Evolutionary conservation across 2,797 vertebrate species (phyloP).

Genomic region (Sardinella longiceps): DNA sequence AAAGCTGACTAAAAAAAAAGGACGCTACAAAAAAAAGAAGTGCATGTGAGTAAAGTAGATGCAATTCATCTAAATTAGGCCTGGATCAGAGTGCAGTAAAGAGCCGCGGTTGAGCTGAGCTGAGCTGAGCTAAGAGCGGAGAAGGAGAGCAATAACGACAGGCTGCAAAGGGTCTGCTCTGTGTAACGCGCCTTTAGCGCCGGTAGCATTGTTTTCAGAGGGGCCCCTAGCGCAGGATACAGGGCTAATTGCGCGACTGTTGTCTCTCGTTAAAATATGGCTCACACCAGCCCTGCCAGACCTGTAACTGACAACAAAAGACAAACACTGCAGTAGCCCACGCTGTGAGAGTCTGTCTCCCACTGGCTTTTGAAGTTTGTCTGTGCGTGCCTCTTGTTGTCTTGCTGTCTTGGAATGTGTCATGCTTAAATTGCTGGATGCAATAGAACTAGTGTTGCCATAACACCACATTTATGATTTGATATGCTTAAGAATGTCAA

Average conservation of each 20-base stretch:
- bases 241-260: constrained; percentile 43
- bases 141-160: not conserved
- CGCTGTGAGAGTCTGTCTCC: not conserved
- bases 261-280: constrained; percentile 39
- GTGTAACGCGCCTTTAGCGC: constrained; percentile 29
- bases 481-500: no score
- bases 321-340: constrained; percentile 8
- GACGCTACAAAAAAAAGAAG: constrained; percentile 36
- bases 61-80: constrained; percentile 51
- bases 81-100: constrained; percentile 37
- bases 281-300: constrained; percentile 18
- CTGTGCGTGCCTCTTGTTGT: not conserved
- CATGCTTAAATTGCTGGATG: not conserved
- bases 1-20: constrained; percentile 31
- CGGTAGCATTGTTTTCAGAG: constrained; percentile 31
- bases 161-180: not conserved
- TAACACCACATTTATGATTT: no score
- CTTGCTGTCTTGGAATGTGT: not conserved
- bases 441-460: no score
- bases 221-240: constrained; percentile 30
- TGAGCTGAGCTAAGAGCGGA: not conserved
- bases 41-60: constrained; percentile 36
- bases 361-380: not conserved
- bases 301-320: constrained; percentile 23
- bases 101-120: constrained; percentile 21